These are phyloP conservation scores for Craseonycteris thonglongyai DNA, from an alignment of 2,113 vertebrate species.

Conservation along the genomic window DNA sequence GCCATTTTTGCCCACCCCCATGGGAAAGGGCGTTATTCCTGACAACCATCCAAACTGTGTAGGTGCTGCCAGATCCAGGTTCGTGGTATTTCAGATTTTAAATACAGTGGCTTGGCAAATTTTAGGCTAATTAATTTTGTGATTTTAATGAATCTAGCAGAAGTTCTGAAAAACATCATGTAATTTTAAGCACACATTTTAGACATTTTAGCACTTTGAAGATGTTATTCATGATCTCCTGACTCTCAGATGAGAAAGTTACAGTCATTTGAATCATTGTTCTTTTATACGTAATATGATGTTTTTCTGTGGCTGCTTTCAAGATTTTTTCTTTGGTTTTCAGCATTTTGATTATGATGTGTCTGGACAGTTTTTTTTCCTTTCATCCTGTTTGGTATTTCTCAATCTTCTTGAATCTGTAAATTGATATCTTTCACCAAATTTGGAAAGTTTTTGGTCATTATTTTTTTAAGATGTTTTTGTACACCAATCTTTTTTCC, in stretches of 20 bases:
- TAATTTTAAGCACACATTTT: background rate
- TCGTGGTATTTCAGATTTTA: constrained; percentile 49
- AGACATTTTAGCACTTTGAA: background rate
- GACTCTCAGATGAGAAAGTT: background rate
- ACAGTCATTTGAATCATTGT: background rate
- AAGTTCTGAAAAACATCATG: background rate
- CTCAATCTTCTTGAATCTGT: background rate
- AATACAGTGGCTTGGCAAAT: background rate
- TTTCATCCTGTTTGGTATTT: background rate
- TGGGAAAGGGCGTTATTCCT: constrained; percentile 95
- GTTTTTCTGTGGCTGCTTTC: background rate
- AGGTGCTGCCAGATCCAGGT: constrained; percentile 93
- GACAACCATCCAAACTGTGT: constrained; percentile 94
- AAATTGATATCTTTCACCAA: constrained; percentile 4
- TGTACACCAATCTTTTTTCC: background rate
- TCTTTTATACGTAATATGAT: background rate
- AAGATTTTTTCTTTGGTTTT: constrained; percentile 7
- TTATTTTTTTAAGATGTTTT: constrained; percentile 10
- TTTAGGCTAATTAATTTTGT: background rate
- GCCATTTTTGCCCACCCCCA: constrained; percentile 95
- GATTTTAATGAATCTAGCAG: background rate
- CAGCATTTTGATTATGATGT: background rate
- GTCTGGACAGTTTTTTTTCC: background rate
- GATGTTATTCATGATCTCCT: background rate
- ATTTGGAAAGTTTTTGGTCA: background rate